These are phyloP conservation scores for Brachionus paranguensis DNA, from an alignment of 1,140 invertebrate species.

Conservation along the genomic window DNA sequence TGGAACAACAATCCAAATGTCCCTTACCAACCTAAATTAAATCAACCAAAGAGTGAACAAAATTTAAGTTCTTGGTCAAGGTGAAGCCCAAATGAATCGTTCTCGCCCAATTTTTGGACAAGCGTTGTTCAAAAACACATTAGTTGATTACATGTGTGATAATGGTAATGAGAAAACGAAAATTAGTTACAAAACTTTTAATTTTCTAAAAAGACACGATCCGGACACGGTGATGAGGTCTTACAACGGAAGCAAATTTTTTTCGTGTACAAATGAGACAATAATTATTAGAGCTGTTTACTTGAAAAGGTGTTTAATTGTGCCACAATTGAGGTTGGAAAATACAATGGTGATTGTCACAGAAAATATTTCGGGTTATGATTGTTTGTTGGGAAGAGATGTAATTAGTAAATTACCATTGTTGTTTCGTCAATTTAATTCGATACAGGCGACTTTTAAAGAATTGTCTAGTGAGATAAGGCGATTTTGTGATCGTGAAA, in stretches of 20 bases:
- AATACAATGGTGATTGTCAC: constrained; percentile 7
- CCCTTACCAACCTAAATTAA: background rate
- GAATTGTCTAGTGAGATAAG: background rate
- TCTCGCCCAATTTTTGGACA: background rate
- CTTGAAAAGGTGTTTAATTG: background rate
- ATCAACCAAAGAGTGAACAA: background rate
- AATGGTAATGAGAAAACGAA: background rate
- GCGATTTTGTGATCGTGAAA: background rate
- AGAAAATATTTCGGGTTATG: background rate
- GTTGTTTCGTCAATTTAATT: background rate
- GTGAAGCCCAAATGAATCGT: background rate
- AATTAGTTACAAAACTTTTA: background rate
- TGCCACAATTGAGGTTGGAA: background rate
- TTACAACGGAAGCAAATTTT: background rate
- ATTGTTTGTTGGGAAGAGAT: background rate
- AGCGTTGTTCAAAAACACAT: background rate
- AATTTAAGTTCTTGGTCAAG: background rate
- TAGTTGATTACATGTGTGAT: background rate
- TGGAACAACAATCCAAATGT: background rate
- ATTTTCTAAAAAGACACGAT: background rate
- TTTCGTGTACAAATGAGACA: background rate
- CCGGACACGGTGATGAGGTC: background rate
- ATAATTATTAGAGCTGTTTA: background rate
- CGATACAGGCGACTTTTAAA: background rate
- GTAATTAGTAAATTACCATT: background rate